phyloP scores from a whole-genome alignment of 2,113 vertebrate genomes.

The Potamarius usumacintae region DNA sequence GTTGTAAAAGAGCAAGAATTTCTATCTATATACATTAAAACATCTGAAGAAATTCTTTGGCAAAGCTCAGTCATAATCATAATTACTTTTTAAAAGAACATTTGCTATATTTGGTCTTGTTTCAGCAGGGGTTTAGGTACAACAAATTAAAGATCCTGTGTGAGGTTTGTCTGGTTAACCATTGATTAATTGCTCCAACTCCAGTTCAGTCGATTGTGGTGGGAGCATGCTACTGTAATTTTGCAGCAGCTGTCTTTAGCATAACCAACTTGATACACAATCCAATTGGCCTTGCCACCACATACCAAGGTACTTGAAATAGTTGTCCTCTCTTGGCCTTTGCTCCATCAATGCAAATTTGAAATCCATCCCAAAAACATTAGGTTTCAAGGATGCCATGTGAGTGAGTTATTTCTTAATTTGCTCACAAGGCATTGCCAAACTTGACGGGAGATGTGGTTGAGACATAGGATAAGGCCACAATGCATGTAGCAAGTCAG shows the following conservation, averaged over 20 bases:
- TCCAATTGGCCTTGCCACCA: constrained; percentile 68
- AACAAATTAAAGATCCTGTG: constrained; percentile 68
- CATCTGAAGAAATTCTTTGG: constrained; percentile 45
- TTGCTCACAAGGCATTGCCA: constrained; percentile 25
- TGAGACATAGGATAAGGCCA: constrained; percentile 22
- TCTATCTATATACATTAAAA: constrained; percentile 32
- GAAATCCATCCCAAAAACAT: constrained; percentile 50
- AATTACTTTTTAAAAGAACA: constrained; percentile 41
- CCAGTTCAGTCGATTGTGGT: constrained; percentile 67
- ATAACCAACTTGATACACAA: constrained; percentile 61
- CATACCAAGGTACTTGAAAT: constrained; percentile 71
- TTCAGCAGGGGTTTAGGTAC: constrained; percentile 56
- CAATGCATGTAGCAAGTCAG: constrained; percentile 21
- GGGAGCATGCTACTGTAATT: constrained; percentile 72
- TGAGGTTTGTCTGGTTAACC: constrained; percentile 71
- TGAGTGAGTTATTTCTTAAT: constrained; percentile 15
- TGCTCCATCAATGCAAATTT: constrained; percentile 47
- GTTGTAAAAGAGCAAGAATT: neutral
- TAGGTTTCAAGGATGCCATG: constrained; percentile 44
- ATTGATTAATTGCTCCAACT: constrained; percentile 75
- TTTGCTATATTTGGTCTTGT: constrained; percentile 50
- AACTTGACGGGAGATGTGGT: neutral
- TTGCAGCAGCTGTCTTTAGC: constrained; percentile 74
- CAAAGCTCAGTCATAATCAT: constrained; percentile 40
- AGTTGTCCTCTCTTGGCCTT: constrained; percentile 61